Conservation (phyloP, 2,113 vertebrate species). For the Ploceus nigricollis region DNA sequence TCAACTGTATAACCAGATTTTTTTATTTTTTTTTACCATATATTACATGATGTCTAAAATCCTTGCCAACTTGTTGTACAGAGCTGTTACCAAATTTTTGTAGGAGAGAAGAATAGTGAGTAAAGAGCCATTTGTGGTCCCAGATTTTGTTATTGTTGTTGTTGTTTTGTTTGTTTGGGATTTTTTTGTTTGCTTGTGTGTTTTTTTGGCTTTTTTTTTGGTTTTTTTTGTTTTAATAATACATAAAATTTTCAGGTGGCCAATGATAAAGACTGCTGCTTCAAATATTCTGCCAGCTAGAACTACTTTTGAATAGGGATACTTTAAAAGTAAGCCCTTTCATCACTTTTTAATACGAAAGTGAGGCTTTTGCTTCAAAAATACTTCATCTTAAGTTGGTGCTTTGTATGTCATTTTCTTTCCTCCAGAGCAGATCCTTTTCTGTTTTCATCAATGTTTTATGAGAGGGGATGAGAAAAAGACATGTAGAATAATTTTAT, state of each 20-base stretch:
- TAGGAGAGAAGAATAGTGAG: not conserved
- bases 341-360: not conserved
- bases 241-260: not conserved
- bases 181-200: not conserved
- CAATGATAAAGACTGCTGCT: not conserved
- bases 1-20: not conserved
- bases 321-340: not conserved
- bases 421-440: not conserved
- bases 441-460: slow-evolving; percentile 3
- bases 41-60: not conserved
- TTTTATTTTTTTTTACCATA: fast-evolving
- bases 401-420: not conserved
- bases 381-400: not conserved
- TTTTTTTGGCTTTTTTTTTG: not conserved
- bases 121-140: not conserved
- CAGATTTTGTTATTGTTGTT: not conserved
- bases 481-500: not conserved
- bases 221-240: not conserved
- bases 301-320: not conserved
- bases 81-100: not conserved
- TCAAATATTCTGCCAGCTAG: not conserved
- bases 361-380: not conserved
- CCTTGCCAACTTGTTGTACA: not conserved
- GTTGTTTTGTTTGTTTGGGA: not conserved
- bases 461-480: not conserved